Conservation (phyloP, 2,888 invertebrate species). For the Barypeithes pellucidus region DNA sequence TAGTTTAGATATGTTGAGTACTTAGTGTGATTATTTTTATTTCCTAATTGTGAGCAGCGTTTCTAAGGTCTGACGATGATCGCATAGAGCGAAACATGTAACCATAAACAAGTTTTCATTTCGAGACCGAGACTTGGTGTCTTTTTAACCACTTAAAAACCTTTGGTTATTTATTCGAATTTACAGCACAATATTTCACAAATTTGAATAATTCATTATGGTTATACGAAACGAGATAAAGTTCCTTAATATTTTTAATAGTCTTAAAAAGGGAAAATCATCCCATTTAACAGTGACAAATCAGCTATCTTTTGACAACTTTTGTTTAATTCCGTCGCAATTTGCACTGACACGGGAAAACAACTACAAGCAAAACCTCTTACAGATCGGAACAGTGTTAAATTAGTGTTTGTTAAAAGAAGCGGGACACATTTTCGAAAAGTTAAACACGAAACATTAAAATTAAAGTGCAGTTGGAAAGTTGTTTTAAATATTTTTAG, state of each 20-base stretch:
- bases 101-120: too few species aligned
- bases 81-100: too few species aligned
- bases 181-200: too few species aligned
- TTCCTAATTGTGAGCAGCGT: too few species aligned
- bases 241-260: not conserved
- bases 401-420: constrained; percentile 52
- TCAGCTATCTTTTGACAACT: constrained; percentile 40
- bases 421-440: constrained; percentile 41
- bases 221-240: too few species aligned
- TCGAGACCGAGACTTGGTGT: too few species aligned
- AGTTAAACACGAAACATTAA: constrained; percentile 32
- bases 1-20: too few species aligned
- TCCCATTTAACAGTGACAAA: constrained; percentile 30
- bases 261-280: constrained; percentile 13
- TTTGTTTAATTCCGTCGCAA: constrained; percentile 42
- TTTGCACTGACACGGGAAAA: constrained; percentile 50
- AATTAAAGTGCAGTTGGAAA: constrained; percentile 31
- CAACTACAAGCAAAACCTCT: constrained; percentile 55
- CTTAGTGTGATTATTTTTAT: too few species aligned
- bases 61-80: too few species aligned
- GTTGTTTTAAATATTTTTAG: constrained; percentile 17
- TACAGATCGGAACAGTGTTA: constrained; percentile 51
- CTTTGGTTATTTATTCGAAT: too few species aligned
- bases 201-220: too few species aligned
- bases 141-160: too few species aligned